Evolutionary conservation across 2,797 vertebrate species (phyloP).

Genomic region (Danio aesculapii): DNA sequence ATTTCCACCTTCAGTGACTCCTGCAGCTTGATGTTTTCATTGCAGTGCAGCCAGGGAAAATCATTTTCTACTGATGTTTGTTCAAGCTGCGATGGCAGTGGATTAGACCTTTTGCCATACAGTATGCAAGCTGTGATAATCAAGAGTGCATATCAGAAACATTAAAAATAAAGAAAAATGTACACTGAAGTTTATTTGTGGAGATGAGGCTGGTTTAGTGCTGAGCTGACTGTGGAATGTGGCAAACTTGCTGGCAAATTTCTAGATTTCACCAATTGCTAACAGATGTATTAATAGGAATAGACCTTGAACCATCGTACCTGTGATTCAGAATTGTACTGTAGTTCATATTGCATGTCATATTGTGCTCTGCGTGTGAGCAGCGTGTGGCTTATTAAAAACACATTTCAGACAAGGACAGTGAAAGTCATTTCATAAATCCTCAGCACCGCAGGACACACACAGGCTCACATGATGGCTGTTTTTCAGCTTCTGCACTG

Average conservation of each 20-base stretch:
- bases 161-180: not conserved
- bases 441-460: conserved; percentile 31
- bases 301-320: not conserved
- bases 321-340: conserved; percentile 1
- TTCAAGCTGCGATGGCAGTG: not conserved
- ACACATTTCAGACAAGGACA: conserved; percentile 35
- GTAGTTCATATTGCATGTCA: not conserved
- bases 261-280: not conserved
- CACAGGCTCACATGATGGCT: not conserved
- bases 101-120: not conserved
- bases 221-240: not conserved
- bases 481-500: conserved; percentile 14
- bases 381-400: conserved; percentile 29
- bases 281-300: not conserved
- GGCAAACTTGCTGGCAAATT: not conserved
- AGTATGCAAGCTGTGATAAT: not conserved
- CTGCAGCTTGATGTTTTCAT: conserved; percentile 8
- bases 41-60: not conserved
- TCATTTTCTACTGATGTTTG: not conserved
- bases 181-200: not conserved
- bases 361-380: conserved; percentile 8
- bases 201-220: not conserved
- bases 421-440: conserved; percentile 43
- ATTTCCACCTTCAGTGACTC: not conserved
- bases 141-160: not conserved